Evolutionary conservation across 37 sponge, comb jelly and placozoan species (phyloP).

Genomic region (Halisarca cf. caerulea): DNA sequence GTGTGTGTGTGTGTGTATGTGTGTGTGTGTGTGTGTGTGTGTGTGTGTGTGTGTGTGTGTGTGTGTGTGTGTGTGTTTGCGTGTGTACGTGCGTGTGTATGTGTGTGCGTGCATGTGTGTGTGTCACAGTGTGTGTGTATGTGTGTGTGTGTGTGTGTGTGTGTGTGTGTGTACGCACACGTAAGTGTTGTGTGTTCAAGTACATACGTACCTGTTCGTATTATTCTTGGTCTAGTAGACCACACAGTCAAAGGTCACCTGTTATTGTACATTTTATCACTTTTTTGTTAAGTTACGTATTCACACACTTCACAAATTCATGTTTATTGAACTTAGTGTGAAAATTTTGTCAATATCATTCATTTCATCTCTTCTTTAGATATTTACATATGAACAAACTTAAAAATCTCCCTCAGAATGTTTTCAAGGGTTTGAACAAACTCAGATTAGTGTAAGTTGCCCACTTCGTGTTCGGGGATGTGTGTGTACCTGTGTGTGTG

Average conservation of each 20-base stretch:
- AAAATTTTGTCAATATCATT: too few species aligned
- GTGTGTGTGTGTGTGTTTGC: neutral
- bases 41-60: constrained; percentile 11
- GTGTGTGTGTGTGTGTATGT: neutral
- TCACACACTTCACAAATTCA: too few species aligned
- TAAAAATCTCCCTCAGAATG: neutral
- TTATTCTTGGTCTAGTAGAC: too few species aligned
- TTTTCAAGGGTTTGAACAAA: neutral
- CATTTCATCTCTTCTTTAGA: neutral
- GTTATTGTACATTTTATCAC: too few species aligned
- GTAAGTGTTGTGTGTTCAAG: neutral
- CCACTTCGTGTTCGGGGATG: too few species aligned
- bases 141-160: constrained; percentile 18
- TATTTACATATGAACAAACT: constrained; percentile 7
- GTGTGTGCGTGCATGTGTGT: neutral
- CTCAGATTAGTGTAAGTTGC: neutral
- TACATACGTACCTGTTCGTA: neutral
- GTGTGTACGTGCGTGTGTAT: neutral
- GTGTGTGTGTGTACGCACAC: neutral
- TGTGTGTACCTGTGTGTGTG: too few species aligned
- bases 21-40: constrained; percentile 15
- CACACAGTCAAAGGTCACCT: too few species aligned
- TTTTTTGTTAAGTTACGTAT: too few species aligned
- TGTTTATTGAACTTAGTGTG: too few species aligned
- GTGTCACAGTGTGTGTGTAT: neutral